These are phyloP conservation scores for Parotia lawesii DNA, from an alignment of 2,113 vertebrate species.

Conservation along the genomic window DNA sequence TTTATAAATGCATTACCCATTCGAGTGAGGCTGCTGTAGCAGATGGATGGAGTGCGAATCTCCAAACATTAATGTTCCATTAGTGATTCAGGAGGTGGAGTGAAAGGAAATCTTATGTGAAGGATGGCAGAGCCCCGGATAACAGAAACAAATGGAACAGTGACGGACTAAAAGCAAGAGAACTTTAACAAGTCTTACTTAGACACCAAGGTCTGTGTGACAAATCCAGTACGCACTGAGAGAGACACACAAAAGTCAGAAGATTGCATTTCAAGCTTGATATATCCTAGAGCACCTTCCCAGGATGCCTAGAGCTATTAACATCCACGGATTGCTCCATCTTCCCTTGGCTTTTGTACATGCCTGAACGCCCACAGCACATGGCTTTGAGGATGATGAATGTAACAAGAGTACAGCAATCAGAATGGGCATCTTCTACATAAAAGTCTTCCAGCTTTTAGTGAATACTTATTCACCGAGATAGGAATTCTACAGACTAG, in stretches of 20 bases:
- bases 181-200: constrained; percentile 69
- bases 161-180: constrained; percentile 67
- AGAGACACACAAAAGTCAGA: constrained; percentile 61
- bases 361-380: constrained; percentile 71
- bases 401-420: constrained; percentile 64
- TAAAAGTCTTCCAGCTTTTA: constrained; percentile 73
- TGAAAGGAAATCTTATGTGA: constrained; percentile 63
- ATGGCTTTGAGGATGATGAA: constrained; percentile 73
- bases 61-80: constrained; percentile 60
- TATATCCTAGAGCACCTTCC: constrained; percentile 40
- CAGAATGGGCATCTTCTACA: constrained; percentile 66
- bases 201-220: constrained; percentile 69
- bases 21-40: constrained; percentile 63
- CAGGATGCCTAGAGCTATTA: constrained; percentile 64
- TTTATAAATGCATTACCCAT: constrained; percentile 65
- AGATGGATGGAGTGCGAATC: constrained; percentile 51
- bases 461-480: constrained; percentile 60
- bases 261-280: constrained; percentile 65
- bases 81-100: constrained; percentile 62
- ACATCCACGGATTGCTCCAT: constrained; percentile 59
- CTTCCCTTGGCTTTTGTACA: constrained; percentile 65
- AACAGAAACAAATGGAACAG: constrained; percentile 69
- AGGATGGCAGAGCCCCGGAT: constrained; percentile 57
- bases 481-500: constrained; percentile 74
- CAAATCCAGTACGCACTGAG: constrained; percentile 62